These are phyloP conservation scores for Pachyrhynchus sulphureomaculatus DNA, from an alignment of 1,140 invertebrate species.

Conservation along the genomic window DNA sequence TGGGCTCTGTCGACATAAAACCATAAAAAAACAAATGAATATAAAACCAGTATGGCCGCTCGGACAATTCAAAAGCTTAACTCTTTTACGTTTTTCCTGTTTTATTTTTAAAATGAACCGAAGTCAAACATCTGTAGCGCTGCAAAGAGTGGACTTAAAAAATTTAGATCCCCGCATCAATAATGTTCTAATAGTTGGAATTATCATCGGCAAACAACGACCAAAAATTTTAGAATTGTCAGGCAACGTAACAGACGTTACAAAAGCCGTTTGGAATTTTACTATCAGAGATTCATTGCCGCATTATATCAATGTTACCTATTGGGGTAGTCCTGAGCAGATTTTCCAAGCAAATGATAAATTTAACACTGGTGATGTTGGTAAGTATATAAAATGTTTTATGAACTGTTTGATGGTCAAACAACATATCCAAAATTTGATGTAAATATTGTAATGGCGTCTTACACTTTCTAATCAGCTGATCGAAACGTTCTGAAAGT, in stretches of 20 bases:
- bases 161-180: constrained; percentile 38
- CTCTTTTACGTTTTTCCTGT: not conserved
- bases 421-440: too few relatives aligned
- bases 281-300: constrained; percentile 66
- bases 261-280: constrained; percentile 63
- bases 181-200: constrained; percentile 43
- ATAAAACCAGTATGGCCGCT: too few relatives aligned
- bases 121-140: constrained; percentile 11
- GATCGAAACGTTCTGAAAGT: too few relatives aligned
- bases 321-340: constrained; percentile 64
- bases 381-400: constrained; percentile 17
- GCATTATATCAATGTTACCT: constrained; percentile 68
- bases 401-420: too few relatives aligned
- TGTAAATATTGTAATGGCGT: too few relatives aligned
- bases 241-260: constrained; percentile 2
- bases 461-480: too few relatives aligned
- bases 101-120: constrained; percentile 2
- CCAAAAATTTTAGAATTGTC: constrained; percentile 36
- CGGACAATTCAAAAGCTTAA: too few relatives aligned
- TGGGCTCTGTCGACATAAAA: too few relatives aligned
- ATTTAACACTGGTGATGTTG: constrained; percentile 63
- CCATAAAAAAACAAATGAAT: too few relatives aligned
- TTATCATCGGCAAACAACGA: constrained; percentile 47
- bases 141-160: constrained; percentile 39
- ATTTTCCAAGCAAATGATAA: constrained; percentile 58